Conservation (phyloP, 2,113 vertebrate species). For the Phoenicopterus ruber region DNA sequence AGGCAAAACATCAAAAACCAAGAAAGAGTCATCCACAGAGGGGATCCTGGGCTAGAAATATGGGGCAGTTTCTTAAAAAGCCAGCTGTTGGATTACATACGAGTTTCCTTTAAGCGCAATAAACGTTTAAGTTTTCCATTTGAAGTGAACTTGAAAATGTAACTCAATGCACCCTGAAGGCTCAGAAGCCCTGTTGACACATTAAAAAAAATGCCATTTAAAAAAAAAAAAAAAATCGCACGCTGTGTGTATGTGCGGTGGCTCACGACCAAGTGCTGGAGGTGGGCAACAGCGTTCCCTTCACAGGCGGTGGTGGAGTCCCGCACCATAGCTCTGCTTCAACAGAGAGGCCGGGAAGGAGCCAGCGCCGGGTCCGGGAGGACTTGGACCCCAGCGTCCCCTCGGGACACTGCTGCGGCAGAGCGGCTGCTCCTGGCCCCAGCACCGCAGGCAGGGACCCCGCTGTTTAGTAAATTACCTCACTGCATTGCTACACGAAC, state of each 20-base stretch:
- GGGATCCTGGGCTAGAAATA: background rate
- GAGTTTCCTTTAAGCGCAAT: background rate
- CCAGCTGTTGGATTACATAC: background rate
- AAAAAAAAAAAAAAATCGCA: background rate
- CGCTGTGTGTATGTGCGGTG: background rate
- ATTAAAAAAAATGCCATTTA: background rate
- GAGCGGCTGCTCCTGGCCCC: background rate
- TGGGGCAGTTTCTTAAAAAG: background rate
- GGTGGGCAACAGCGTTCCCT: background rate
- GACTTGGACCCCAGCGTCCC: background rate
- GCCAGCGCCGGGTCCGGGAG: background rate
- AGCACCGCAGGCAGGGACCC: background rate
- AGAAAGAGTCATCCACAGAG: background rate
- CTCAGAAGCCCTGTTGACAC: background rate
- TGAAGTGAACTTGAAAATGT: background rate
- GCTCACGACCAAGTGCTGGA: background rate
- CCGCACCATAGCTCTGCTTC: background rate
- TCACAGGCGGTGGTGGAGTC: background rate
- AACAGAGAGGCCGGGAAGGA: background rate
- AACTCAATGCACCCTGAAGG: background rate
- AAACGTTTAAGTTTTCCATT: background rate
- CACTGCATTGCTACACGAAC: background rate
- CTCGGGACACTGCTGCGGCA: background rate
- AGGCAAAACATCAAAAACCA: background rate
- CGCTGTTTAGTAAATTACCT: background rate